Evolutionary conservation across 1,140 invertebrate genomes (phyloP).

Genomic region (Hirudo medicinalis): DNA sequence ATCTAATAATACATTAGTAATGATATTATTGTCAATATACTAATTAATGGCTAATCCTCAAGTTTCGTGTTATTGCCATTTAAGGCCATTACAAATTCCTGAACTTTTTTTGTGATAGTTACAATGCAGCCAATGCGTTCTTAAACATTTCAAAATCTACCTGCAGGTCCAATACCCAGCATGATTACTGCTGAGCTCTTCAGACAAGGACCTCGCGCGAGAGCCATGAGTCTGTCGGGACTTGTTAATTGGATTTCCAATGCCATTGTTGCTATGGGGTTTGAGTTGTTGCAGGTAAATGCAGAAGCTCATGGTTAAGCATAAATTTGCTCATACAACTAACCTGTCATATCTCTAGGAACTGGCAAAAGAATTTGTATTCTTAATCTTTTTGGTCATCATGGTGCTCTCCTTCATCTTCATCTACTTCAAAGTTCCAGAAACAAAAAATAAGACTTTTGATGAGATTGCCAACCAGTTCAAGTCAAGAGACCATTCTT

Average conservation of each 20-base stretch:
- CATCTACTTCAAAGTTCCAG: slow-evolving; percentile 38
- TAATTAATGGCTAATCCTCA: no score
- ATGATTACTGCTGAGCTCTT: slow-evolving; percentile 86
- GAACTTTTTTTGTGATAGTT: no score
- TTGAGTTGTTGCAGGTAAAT: slow-evolving; percentile 23
- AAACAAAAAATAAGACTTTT: slow-evolving; percentile 39
- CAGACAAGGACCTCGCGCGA: slow-evolving; percentile 85
- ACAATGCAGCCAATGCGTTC: no score
- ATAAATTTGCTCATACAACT: neutral
- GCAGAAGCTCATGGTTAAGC: neutral
- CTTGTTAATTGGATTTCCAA: slow-evolving; percentile 57
- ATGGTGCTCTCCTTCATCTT: slow-evolving; percentile 36
- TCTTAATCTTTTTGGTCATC: slow-evolving; percentile 41
- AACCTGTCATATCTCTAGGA: slow-evolving; percentile 37
- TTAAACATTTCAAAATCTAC: no score
- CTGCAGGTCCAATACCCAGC: slow-evolving; percentile 71
- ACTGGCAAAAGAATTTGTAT: slow-evolving; percentile 53
- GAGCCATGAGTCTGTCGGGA: slow-evolving; percentile 90
- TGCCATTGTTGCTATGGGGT: slow-evolving; percentile 21
- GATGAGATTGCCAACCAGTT: slow-evolving; percentile 33
- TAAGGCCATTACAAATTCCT: no score
- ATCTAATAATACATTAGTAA: no score
- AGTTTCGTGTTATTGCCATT: no score
- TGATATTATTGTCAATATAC: no score
- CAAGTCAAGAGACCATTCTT: no score